These are phyloP conservation scores for Pseudorhombus dupliciocellatus DNA, from an alignment of 2,113 vertebrate species.

Conservation along the genomic window DNA sequence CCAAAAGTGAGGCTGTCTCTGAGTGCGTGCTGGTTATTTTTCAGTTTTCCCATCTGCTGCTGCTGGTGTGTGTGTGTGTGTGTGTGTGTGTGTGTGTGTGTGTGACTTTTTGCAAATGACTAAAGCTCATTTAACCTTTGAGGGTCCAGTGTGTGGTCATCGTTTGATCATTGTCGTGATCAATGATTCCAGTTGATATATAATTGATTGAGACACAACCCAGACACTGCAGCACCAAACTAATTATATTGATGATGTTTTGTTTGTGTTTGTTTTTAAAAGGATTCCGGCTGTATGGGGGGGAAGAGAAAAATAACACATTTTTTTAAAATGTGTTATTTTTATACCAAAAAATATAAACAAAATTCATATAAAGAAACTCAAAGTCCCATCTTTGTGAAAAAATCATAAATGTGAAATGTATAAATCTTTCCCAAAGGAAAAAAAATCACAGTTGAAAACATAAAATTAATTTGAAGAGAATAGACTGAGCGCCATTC, in stretches of 20 bases:
- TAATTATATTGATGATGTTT: neutral
- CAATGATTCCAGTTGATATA: neutral
- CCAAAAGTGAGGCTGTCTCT: slow-evolving; percentile 44
- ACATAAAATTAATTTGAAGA: slow-evolving; percentile 34
- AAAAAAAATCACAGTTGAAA: slow-evolving; percentile 1
- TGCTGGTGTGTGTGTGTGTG: neutral
- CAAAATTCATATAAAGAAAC: neutral
- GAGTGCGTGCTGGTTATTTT: slow-evolving; percentile 53
- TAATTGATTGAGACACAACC: neutral
- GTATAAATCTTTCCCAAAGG: neutral
- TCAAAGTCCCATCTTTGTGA: neutral
- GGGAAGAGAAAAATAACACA: neutral
- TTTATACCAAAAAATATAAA: neutral
- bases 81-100: neutral
- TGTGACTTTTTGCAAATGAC: slow-evolving; percentile 12
- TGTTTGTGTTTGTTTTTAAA: neutral
- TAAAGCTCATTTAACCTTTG: neutral
- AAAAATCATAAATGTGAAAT: neutral
- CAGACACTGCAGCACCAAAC: neutral
- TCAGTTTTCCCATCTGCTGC: slow-evolving; percentile 63
- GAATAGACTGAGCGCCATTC: slow-evolving; percentile 26
- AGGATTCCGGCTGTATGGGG: neutral
- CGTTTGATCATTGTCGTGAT: neutral
- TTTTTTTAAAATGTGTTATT: neutral
- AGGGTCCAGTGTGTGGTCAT: neutral